phyloP scores from a whole-genome alignment of 2,113 vertebrate genomes.

The human (Homo sapiens) region GRCh38 chr4:30320001-30320500 shows the following conservation, averaged over 20 bases:
- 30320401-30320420: conserved; percentile 36
- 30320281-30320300: conserved; percentile 36
- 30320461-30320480: conserved; percentile 59
- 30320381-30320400: conserved; percentile 23
- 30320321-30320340: conserved; percentile 27
- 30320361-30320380: conserved; percentile 16
- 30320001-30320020: background rate
- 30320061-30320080: background rate
- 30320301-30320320: conserved; percentile 43
- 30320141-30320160: background rate
- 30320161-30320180: background rate
- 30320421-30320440: conserved; percentile 59
- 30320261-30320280: conserved; percentile 55
- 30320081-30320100: background rate
- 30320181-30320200: conserved; percentile 41
- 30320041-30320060: background rate
- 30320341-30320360: conserved; percentile 53
- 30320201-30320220: conserved; percentile 44
- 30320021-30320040: background rate
- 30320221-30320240: background rate
- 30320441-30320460: conserved; percentile 67
- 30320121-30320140: background rate
- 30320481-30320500: conserved; percentile 65
- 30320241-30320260: conserved; percentile 65
- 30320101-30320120: background rate